A percentile compares a stretch with the other conserved stretches of the same genome.
Conservation (phyloP, 2,113 vertebrate species). For the Tympanuchus pallidicinctus region DNA sequence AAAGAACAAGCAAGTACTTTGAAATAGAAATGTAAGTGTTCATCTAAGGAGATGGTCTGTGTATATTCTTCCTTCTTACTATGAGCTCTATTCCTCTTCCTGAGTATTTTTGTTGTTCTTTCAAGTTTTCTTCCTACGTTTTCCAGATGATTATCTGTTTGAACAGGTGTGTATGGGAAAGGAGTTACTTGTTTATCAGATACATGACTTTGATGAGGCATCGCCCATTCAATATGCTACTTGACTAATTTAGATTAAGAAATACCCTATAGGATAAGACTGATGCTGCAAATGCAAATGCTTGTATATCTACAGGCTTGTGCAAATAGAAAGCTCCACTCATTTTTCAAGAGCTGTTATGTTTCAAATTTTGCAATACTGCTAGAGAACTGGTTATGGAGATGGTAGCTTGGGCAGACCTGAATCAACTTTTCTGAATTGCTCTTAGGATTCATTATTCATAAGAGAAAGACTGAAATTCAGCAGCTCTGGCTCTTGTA, state of each 20-base stretch:
- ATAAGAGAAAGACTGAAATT: neutral
- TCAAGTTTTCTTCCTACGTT: neutral
- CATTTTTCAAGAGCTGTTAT: neutral
- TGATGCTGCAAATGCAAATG: neutral
- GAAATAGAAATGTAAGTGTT: neutral
- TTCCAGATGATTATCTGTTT: neutral
- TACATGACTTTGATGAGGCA: neutral
- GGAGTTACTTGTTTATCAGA: neutral
- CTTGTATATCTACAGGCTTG: neutral
- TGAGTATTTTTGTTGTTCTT: neutral
- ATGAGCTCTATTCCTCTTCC: neutral
- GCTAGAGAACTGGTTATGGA: neutral
- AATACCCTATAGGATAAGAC: neutral
- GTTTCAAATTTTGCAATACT: neutral
- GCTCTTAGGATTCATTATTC: too few species aligned
- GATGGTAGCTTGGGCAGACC: neutral
- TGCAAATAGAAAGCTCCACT: neutral
- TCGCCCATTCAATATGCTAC: neutral
- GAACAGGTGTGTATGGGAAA: neutral
- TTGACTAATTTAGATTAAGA: neutral
- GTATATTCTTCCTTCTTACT: neutral
- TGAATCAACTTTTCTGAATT: neutral
- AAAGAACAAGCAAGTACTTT: conserved; percentile 33
- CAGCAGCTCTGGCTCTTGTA: neutral
- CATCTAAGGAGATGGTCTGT: neutral